phyloP scores from a whole-genome alignment of 1,140 invertebrate genomes.

The Babylonia areolata region DNA sequence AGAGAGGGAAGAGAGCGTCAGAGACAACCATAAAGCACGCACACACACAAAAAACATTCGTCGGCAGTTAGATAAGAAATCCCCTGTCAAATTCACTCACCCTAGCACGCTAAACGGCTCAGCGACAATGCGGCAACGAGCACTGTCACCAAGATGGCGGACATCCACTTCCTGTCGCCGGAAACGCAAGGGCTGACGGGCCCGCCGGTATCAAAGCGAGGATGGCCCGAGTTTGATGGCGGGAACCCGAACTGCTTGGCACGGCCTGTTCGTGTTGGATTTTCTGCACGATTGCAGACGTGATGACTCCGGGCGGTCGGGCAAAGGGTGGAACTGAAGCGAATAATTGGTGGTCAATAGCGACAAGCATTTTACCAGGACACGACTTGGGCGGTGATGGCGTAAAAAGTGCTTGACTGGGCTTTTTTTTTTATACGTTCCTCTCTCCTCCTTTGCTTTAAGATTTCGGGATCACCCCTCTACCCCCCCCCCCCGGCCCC shows the following conservation, averaged over 20 bases:
- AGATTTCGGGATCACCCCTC: too few species aligned
- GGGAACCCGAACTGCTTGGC: neutral
- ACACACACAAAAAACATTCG: neutral
- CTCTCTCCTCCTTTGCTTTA: neutral
- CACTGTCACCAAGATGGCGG: conserved; percentile 3
- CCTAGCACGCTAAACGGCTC: neutral
- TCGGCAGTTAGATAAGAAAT: neutral
- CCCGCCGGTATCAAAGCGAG: conserved; percentile 23
- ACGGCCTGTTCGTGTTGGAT: conserved; percentile 15
- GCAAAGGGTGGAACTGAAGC: neutral
- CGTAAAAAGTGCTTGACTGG: neutral
- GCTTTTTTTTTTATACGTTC: neutral
- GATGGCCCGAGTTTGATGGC: conserved; percentile 5
- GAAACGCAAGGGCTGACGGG: conserved; percentile 26
- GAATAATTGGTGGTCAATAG: conserved; percentile 13
- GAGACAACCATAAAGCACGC: neutral
- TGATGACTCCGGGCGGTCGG: conserved; percentile 11
- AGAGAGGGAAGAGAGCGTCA: neutral
- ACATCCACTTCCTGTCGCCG: conserved; percentile 28
- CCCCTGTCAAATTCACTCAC: conserved; percentile 16
- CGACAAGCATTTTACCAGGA: neutral
- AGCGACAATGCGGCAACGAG: neutral
- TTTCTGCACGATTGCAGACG: conserved; percentile 3
- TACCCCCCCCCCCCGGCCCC: too few species aligned
- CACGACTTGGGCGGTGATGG: neutral